Evolutionary conservation across 2,113 vertebrate species (phyloP).

Genomic region (Psophia crepitans): DNA sequence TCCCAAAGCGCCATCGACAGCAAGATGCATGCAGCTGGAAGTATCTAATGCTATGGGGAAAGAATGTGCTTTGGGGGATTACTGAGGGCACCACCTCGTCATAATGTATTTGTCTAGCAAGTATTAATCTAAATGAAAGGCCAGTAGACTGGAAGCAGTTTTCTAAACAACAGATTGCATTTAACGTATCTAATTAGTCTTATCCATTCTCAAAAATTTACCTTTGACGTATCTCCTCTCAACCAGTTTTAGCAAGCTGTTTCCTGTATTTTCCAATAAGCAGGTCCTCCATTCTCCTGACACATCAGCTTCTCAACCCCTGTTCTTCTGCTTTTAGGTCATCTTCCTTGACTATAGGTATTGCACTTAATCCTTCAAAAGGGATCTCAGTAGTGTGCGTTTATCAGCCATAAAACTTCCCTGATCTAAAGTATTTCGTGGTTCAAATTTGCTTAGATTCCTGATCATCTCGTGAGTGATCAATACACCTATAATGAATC

Average conservation of each 20-base stretch:
- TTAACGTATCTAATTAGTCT: neutral
- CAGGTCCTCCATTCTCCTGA: neutral
- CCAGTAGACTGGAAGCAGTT: neutral
- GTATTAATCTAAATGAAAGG: neutral
- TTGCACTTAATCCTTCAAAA: neutral
- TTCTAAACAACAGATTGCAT: neutral
- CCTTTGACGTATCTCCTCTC: neutral
- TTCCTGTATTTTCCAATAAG: neutral
- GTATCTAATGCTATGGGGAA: fast-evolving
- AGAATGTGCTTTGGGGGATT: neutral
- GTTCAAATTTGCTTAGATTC: neutral
- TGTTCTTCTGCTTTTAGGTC: neutral
- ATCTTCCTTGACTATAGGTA: neutral
- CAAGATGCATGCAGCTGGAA: neutral
- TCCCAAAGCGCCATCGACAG: neutral
- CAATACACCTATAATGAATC: neutral
- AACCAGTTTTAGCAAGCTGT: neutral
- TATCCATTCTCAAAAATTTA: neutral
- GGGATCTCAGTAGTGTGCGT: neutral
- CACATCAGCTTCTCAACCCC: neutral
- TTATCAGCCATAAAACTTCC: neutral
- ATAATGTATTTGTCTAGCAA: neutral
- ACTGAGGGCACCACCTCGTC: neutral
- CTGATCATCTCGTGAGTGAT: neutral
- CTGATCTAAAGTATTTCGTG: neutral